These are phyloP conservation scores for Embiotoca jacksoni DNA, from an alignment of 2,113 vertebrate species.

Conservation along the genomic window DNA sequence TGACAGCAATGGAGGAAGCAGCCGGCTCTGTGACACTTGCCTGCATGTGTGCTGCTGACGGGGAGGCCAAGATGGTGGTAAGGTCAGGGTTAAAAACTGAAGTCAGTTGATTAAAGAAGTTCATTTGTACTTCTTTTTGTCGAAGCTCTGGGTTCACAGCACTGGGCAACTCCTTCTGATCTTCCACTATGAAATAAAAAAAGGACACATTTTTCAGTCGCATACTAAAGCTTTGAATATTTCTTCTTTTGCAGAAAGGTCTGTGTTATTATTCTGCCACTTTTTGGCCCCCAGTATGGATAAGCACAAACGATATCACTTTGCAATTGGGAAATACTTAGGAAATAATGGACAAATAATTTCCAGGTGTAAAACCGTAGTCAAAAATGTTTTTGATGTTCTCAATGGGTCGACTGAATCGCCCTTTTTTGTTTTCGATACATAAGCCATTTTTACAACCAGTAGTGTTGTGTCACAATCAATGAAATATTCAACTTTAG, in stretches of 20 bases:
- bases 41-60: conserved; percentile 85
- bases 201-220: conserved; percentile 3
- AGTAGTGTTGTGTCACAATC: no score
- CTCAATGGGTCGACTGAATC: neutral
- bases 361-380: neutral
- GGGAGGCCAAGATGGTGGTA: conserved; percentile 82
- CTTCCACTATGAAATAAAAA: conserved; percentile 88
- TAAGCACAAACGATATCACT: neutral
- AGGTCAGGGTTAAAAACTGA: conserved; percentile 97
- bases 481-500: neutral
- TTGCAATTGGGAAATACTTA: neutral
- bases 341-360: neutral
- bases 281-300: neutral
- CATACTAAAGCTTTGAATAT: neutral
- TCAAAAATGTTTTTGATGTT: neutral
- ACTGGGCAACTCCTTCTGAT: conserved; percentile 95
- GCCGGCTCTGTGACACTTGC: conserved; percentile 71
- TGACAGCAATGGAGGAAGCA: neutral
- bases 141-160: conserved; percentile 93
- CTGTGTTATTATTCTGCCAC: no score
- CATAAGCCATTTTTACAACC: neutral
- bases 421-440: neutral
- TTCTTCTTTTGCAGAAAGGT: neutral
- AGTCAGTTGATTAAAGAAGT: conserved; percentile 97
- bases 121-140: conserved; percentile 99